These are phyloP conservation scores for Cotesia typhae DNA, from an alignment of 1,140 invertebrate species.

Conservation along the genomic window DNA sequence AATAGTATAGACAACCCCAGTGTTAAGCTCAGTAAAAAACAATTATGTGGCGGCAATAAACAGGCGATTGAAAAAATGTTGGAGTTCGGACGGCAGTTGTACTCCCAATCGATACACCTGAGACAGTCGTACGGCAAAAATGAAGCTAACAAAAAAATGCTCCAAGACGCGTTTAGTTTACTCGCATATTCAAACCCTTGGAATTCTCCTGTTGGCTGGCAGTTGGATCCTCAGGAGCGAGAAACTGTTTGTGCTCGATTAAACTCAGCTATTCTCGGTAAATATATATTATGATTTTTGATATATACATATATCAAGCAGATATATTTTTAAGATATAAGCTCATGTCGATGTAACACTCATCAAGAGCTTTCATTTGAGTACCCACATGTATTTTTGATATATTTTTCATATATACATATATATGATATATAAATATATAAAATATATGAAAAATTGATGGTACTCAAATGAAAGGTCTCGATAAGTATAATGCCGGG, in stretches of 20 bases:
- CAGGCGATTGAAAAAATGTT: constrained; percentile 90
- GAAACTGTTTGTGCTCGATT: constrained; percentile 94
- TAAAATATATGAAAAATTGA: too few species aligned
- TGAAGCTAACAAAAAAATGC: constrained; percentile 91
- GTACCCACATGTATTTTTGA: too few species aligned
- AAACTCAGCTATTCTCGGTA: constrained; percentile 96
- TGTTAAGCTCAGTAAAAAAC: constrained; percentile 64
- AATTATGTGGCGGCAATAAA: constrained; percentile 79
- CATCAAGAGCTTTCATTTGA: too few species aligned
- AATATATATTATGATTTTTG: constrained; percentile 31
- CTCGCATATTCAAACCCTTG: constrained; percentile 98
- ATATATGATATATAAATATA: too few species aligned
- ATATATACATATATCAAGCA: too few species aligned
- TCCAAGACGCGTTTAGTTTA: constrained; percentile 97
- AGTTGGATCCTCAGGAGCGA: constrained; percentile 89
- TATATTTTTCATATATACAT: too few species aligned
- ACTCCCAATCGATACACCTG: constrained; percentile 87
- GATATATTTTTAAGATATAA: too few species aligned
- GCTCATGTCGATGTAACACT: too few species aligned
- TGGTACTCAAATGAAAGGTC: too few species aligned
- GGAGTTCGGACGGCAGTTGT: constrained; percentile 92
- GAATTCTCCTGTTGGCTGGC: constrained; percentile 94
- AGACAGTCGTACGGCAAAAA: constrained; percentile 83
- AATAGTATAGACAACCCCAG: constrained; percentile 27
- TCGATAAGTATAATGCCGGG: too few species aligned